phyloP scores from a whole-genome alignment of 2,797 vertebrate species.

The Chiroxiphia lanceolata region DNA sequence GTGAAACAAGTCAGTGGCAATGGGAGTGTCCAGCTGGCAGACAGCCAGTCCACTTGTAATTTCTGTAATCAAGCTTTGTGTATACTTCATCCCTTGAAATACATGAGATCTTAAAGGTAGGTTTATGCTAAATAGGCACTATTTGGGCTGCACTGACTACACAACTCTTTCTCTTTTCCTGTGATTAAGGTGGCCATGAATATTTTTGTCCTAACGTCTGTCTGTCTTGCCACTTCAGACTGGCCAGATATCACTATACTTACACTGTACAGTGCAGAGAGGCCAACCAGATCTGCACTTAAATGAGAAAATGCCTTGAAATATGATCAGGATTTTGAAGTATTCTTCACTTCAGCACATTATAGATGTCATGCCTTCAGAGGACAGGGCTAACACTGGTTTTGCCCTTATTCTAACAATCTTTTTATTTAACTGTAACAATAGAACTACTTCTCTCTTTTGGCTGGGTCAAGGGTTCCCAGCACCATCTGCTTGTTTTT shows the following conservation, averaged over 20 bases:
- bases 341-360: not conserved
- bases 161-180: not conserved
- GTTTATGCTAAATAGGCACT: not conserved
- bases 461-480: not conserved
- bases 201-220: not conserved
- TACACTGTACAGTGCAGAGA: not conserved
- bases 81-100: not conserved
- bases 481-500: not conserved
- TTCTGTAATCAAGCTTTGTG: not conserved
- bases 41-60: not conserved
- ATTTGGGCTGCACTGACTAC: not conserved
- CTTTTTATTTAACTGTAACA: not conserved
- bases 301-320: not conserved
- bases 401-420: not conserved
- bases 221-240: not conserved
- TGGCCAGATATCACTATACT: not conserved
- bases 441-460: not conserved
- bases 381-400: not conserved
- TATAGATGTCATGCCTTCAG: not conserved
- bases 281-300: not conserved
- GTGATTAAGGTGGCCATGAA: not conserved
- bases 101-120: not conserved
- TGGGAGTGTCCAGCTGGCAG: not conserved
- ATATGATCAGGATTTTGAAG: not conserved
- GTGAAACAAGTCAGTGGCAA: not conserved